Evolutionary conservation across 1,140 invertebrate genomes (phyloP), one percentile per base, ranked within the genome.

Genomic region (Aleiodes sp.): DNA sequence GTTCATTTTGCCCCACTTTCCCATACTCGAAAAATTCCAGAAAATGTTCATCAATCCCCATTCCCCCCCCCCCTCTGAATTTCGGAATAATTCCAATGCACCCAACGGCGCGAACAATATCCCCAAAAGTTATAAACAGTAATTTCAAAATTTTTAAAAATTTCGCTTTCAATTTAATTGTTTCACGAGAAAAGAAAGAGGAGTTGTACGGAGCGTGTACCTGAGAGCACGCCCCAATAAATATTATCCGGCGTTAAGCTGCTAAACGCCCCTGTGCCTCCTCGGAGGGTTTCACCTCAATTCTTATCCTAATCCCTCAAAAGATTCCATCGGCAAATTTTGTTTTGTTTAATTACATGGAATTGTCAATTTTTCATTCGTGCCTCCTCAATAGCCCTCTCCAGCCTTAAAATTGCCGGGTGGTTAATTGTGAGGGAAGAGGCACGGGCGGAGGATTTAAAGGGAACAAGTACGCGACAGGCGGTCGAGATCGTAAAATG

Each of bases 361-460:
- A 16, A 16, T 19, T 46, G 14, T 3, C 7, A 19, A 3, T 8
- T 12, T 12, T 46, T 46, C 9, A 14, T 6, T 46, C 41, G 41
- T 46, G 41, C 14, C n/a, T n/a, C n/a, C n/a, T n/a, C n/a, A n/a
- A n/a, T n/a, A n/a, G n/a, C n/a, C 41, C 41, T 4, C 37, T 3
- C 37, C 37, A 39, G 37, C 37, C 37, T 14, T 39, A 2, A 14
- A 14, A 39, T 39, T 39, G 37, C 10, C 37, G 10, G 14, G 3
- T 39, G 10, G 37, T 39, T 14, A 12, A 39, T 39, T 39, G 37
- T 12, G 37, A 4, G 37, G 3, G 8, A 41, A 41, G 9, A 46
- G 24, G 41, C n/a, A n/a, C n/a, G 41, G 41, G 41, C 41, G 41
- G 39, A 3, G 39, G 41, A 46, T 46, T 46, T 46, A 46, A 46